Percentiles rank a stretch among this genome's conserved stretches.
Conservation (phyloP, 1,140 invertebrate genomes). For the Scaptomyza hsui region DNA sequence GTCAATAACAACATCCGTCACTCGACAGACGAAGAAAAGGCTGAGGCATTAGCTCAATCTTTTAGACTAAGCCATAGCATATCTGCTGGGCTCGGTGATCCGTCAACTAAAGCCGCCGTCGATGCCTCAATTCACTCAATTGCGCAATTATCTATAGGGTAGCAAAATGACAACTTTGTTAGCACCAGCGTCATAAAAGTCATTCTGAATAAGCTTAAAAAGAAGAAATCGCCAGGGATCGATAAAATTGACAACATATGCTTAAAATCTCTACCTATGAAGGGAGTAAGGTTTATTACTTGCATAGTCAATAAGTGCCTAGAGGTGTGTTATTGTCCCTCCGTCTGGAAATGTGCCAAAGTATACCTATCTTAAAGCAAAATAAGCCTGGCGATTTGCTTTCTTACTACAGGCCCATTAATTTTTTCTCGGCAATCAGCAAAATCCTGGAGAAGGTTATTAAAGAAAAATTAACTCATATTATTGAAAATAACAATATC, state of each 20-base stretch:
- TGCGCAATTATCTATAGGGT: too few species aligned
- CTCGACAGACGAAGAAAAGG: not conserved
- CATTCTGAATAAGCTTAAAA: not conserved
- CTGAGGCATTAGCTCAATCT: not conserved
- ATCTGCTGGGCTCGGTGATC: too few species aligned
- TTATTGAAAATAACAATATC: too few species aligned
- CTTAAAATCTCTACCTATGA: not conserved
- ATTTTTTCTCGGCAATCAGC: not conserved
- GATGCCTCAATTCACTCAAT: too few species aligned
- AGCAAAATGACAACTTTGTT: too few species aligned
- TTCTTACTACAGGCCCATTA: not conserved
- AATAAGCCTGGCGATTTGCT: too few species aligned
- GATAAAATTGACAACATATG: constrained; percentile 7
- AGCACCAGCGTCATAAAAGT: too few species aligned
- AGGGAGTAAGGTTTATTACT: not conserved
- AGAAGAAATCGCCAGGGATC: not conserved
- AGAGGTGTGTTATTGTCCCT: not conserved
- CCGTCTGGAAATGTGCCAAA: not conserved
- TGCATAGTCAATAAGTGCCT: too few species aligned
- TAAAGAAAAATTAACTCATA: not conserved
- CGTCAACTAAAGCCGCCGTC: too few species aligned
- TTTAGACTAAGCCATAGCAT: too few species aligned
- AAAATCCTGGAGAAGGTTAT: not conserved
- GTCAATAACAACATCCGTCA: not conserved
- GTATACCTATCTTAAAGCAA: too few species aligned